phyloP scores from a whole-genome alignment of 1,140 invertebrate genomes.

The Drosophila equinoxialis region DNA sequence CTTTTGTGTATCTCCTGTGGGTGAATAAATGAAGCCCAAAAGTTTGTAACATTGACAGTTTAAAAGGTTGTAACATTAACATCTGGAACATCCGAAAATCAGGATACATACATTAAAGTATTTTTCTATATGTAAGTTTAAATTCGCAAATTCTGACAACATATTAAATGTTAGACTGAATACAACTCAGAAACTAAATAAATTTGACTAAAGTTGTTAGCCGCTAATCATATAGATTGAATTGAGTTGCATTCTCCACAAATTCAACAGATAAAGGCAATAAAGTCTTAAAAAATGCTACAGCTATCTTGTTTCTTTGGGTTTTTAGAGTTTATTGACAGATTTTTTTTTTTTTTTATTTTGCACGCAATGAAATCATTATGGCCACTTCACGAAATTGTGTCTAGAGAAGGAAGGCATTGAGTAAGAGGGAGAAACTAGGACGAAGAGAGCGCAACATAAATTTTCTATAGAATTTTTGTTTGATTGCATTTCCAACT shows the following conservation, averaged over 20 bases:
- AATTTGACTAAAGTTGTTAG: too few species aligned
- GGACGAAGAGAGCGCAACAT: slow-evolving; percentile 18
- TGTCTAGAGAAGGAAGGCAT: not conserved
- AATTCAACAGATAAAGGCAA: not conserved
- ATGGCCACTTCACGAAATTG: slow-evolving; percentile 47
- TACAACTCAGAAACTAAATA: too few species aligned
- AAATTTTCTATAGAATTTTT: slow-evolving; percentile 58
- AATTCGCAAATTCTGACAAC: too few species aligned
- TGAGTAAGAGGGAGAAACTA: not conserved
- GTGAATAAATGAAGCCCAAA: not conserved
- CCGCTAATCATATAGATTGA: too few species aligned
- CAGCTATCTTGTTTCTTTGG: not conserved
- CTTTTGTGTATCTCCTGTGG: not conserved
- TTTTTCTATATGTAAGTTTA: too few species aligned
- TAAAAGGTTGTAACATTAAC: too few species aligned
- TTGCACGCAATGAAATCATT: slow-evolving; percentile 56
- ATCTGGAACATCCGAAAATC: too few species aligned
- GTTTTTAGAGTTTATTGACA: slow-evolving; percentile 44
- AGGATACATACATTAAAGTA: too few species aligned
- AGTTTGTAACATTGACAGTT: not conserved
- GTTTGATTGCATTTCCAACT: slow-evolving; percentile 34
- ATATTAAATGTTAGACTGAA: too few species aligned
- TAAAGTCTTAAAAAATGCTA: not conserved
- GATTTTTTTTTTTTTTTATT: not conserved
- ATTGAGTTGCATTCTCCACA: too few species aligned